phyloP scores from a whole-genome alignment of 2,888 invertebrate species.

The Cactoblastis cactorum region DNA sequence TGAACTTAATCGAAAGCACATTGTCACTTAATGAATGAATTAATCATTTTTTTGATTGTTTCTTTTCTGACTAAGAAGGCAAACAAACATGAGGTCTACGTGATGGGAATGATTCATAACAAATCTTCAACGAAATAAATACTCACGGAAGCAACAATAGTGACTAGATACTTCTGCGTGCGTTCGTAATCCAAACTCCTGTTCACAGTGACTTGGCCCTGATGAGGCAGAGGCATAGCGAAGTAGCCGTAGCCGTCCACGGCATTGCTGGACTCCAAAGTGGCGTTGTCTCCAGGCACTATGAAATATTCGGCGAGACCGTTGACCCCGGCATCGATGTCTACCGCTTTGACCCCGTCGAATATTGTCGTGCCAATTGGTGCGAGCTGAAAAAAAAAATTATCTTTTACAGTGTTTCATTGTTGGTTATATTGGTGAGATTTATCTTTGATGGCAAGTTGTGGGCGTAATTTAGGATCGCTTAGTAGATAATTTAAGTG shows the following conservation, averaged over 20 bases:
- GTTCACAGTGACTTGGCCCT: constrained; percentile 92
- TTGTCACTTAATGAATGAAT: too few species aligned
- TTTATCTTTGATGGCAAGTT: too few species aligned
- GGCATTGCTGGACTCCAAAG: constrained; percentile 72
- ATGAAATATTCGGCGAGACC: constrained; percentile 93
- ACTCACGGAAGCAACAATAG: constrained; percentile 92
- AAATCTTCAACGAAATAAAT: constrained; percentile 20
- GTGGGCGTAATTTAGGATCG: too few species aligned
- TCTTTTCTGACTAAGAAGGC: not conserved
- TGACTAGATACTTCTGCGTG: constrained; percentile 91
- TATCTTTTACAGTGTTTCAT: too few species aligned
- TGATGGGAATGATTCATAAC: too few species aligned
- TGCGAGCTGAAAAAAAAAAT: constrained; percentile 81
- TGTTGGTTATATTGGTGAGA: too few species aligned
- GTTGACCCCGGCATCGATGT: constrained; percentile 93
- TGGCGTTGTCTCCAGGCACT: constrained; percentile 80
- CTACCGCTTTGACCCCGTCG: constrained; percentile 87
- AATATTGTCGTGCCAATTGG: constrained; percentile 92
- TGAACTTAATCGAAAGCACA: too few species aligned
- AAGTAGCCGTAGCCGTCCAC: constrained; percentile 90
- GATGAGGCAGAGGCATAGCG: constrained; percentile 91
- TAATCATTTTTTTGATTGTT: too few species aligned
- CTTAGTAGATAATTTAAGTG: too few species aligned
- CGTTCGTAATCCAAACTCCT: constrained; percentile 93
- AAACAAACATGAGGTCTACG: too few species aligned